A percentile compares a stretch with the other conserved stretches of the same genome.
Conservation (phyloP, 2,113 vertebrate genomes). For the Amphilophus citrinellus region DNA sequence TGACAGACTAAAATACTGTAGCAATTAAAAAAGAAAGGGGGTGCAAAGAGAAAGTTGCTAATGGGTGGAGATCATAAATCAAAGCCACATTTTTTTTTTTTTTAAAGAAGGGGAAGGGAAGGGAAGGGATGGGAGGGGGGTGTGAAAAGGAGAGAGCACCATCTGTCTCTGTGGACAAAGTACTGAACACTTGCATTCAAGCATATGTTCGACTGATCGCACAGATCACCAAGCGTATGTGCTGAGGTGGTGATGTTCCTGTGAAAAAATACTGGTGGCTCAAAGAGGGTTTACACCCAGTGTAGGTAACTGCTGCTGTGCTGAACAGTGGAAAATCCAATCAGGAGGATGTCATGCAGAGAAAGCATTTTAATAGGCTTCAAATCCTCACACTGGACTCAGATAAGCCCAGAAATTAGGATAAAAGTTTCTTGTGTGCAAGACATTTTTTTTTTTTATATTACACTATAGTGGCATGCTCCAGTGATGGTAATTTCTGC, state of each 20-base stretch:
- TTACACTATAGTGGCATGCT: background rate
- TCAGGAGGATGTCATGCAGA: constrained; percentile 12
- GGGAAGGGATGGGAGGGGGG: background rate
- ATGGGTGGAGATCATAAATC: constrained; percentile 38
- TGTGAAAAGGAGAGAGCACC: constrained; percentile 11
- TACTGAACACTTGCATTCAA: constrained; percentile 46
- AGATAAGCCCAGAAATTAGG: constrained; percentile 5
- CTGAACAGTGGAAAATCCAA: constrained; percentile 18
- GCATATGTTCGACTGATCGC: constrained; percentile 48
- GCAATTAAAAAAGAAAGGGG: constrained; percentile 33
- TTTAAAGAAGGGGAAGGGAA: background rate
- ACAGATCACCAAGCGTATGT: constrained; percentile 49
- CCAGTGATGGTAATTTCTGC: no score
- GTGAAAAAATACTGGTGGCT: constrained; percentile 42
- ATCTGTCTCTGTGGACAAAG: constrained; percentile 53
- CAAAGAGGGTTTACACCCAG: constrained; percentile 43
- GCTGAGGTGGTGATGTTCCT: constrained; percentile 61
- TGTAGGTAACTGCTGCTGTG: constrained; percentile 27
- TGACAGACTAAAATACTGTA: constrained; percentile 14
- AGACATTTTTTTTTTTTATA: background rate
- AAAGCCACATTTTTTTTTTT: constrained; percentile 9
- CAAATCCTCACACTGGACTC: constrained; percentile 19
- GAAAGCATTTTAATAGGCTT: background rate
- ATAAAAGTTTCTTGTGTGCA: background rate
- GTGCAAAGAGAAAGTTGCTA: constrained; percentile 18